Evolutionary conservation across 2,797 vertebrate species (phyloP).

Genomic region (Cyclura pinguis): DNA sequence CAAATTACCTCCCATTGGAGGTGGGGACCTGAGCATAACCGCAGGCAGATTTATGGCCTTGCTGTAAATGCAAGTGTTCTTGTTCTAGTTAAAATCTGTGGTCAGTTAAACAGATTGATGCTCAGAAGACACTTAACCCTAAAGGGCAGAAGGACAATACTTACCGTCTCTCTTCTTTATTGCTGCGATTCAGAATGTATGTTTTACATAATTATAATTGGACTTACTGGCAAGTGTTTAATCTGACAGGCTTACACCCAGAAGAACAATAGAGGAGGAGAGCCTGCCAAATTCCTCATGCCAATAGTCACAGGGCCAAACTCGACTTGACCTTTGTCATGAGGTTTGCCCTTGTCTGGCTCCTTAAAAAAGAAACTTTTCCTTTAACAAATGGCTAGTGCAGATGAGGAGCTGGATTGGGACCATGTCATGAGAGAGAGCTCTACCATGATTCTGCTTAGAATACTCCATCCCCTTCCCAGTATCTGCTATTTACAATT

Average conservation of each 20-base stretch:
- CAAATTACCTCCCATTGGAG: slow-evolving; percentile 51
- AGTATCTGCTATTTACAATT: neutral
- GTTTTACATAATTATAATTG: slow-evolving; percentile 2
- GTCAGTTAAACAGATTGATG: slow-evolving; percentile 58
- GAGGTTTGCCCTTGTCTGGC: neutral
- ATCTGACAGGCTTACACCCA: neutral
- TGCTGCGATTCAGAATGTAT: slow-evolving; percentile 20
- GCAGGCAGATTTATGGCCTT: slow-evolving; percentile 56
- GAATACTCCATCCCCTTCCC: neutral
- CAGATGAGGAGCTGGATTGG: neutral
- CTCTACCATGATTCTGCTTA: neutral
- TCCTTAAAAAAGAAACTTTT: neutral
- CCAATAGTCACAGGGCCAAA: neutral
- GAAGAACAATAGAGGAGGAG: neutral
- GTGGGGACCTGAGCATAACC: slow-evolving; percentile 56
- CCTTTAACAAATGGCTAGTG: neutral
- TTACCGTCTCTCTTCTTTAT: slow-evolving; percentile 44
- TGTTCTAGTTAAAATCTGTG: slow-evolving; percentile 42
- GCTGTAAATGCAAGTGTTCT: slow-evolving; percentile 53
- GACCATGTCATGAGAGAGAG: neutral
- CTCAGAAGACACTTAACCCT: slow-evolving; percentile 59
- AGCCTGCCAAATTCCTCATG: neutral
- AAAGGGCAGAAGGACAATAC: slow-evolving; percentile 52
- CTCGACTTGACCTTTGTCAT: neutral
- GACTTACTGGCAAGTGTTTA: neutral